Evolutionary conservation across 2,888 invertebrate species (phyloP).

Genomic region (Anoncus sp.): DNA sequence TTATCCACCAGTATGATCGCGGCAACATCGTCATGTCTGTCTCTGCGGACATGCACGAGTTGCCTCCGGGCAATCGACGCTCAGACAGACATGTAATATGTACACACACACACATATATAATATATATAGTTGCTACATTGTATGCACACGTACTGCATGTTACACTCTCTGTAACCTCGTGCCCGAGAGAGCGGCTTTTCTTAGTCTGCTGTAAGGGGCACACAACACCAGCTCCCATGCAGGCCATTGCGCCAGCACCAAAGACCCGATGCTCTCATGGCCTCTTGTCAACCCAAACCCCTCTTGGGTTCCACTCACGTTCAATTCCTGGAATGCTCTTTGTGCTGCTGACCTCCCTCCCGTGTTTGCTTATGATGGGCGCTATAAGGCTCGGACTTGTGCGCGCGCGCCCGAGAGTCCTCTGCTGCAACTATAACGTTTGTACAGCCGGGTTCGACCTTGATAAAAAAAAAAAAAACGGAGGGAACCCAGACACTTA

Average conservation of each 20-base stretch:
- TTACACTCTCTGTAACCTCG: background rate
- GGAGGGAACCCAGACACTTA: slow-evolving; percentile 21
- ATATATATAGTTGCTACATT: no score
- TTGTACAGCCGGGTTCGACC: slow-evolving; percentile 55
- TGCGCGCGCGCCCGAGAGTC: no score
- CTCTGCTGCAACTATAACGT: background rate
- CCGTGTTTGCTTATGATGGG: slow-evolving; percentile 40
- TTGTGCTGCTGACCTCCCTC: slow-evolving; percentile 74
- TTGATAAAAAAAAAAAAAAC: slow-evolving; percentile 55
- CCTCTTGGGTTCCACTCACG: slow-evolving; percentile 47
- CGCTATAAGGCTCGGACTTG: background rate
- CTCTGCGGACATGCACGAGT: slow-evolving; percentile 3
- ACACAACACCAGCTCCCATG: no score
- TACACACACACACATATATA: background rate
- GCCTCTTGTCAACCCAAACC: slow-evolving; percentile 48
- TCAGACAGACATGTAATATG: background rate
- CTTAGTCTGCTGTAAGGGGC: background rate
- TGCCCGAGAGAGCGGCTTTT: background rate
- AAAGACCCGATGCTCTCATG: slow-evolving; percentile 10
- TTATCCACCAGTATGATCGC: no score
- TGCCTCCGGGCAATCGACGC: background rate
- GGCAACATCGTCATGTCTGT: background rate
- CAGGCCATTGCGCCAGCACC: background rate
- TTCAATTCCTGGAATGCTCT: slow-evolving; percentile 80
- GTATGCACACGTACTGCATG: background rate